Conservation (phyloP, 2,797 vertebrate species). For the Thripadectes ignobilis region DNA sequence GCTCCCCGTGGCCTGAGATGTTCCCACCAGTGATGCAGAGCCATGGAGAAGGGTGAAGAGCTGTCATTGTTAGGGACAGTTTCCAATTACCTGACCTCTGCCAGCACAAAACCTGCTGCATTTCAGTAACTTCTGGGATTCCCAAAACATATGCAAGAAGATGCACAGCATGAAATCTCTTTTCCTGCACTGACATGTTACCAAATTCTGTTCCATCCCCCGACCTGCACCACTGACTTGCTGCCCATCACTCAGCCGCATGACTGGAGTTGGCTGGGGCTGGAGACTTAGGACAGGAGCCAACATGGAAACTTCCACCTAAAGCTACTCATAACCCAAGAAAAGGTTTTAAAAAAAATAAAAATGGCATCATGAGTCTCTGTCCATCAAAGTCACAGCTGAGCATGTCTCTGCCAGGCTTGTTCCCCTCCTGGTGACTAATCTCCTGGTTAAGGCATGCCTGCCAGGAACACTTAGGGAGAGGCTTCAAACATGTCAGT, state of each 20-base stretch:
- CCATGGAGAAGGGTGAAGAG: neutral
- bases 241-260: neutral
- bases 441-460: neutral
- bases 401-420: neutral
- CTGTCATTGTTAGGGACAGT: neutral
- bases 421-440: neutral
- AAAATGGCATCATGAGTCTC: neutral
- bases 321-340: neutral
- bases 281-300: slow-evolving; percentile 8
- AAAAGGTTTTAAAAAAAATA: neutral
- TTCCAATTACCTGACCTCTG: neutral
- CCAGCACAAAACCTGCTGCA: neutral
- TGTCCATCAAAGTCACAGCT: neutral
- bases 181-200: fast-evolving
- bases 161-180: neutral
- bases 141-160: neutral
- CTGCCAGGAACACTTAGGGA: neutral
- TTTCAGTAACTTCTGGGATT: neutral
- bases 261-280: neutral
- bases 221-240: neutral
- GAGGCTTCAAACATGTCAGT: neutral
- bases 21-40: neutral
- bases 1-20: neutral
- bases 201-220: neutral
- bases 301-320: slow-evolving; percentile 50